Evolutionary conservation across 2,113 vertebrate species (phyloP).

Genomic region (Diadophis punctatus): DNA sequence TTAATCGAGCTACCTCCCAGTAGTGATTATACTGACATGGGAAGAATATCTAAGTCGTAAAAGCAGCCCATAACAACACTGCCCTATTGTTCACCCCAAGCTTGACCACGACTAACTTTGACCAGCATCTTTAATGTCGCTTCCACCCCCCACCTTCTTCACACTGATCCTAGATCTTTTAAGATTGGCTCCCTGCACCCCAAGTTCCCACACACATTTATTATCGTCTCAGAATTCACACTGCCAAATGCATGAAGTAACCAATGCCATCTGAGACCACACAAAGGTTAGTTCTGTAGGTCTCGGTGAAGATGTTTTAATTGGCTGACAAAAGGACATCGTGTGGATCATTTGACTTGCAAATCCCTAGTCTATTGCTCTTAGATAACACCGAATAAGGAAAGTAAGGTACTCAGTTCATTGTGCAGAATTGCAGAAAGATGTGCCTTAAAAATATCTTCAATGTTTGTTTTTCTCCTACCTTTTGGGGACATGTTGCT

Average conservation of each 20-base stretch:
- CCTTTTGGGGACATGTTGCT: not conserved
- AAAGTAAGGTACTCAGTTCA: slow-evolving; percentile 62
- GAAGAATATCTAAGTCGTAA: slow-evolving; percentile 98
- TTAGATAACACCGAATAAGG: slow-evolving; percentile 61
- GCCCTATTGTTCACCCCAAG: slow-evolving; percentile 89
- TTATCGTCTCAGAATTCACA: slow-evolving; percentile 72
- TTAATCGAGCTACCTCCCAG: slow-evolving; percentile 99
- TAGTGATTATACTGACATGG: slow-evolving; percentile 99
- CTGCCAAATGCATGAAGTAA: slow-evolving; percentile 70
- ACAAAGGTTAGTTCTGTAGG: slow-evolving; percentile 87
- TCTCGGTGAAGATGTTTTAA: slow-evolving; percentile 82
- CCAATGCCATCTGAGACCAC: slow-evolving; percentile 79
- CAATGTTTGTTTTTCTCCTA: not conserved
- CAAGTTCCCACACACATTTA: slow-evolving; percentile 96
- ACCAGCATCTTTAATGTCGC: slow-evolving; percentile 83
- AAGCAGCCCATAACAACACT: slow-evolving; percentile 95
- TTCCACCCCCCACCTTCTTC: slow-evolving; percentile 82
- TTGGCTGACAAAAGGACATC: slow-evolving; percentile 74
- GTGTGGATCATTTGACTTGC: slow-evolving; percentile 70
- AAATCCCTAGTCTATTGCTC: slow-evolving; percentile 64
- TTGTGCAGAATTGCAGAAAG: not conserved
- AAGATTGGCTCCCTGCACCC: slow-evolving; percentile 70
- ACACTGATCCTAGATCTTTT: slow-evolving; percentile 83
- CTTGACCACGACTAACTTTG: slow-evolving; percentile 94
- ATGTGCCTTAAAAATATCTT: not conserved